These are phyloP conservation scores for Chydorus sphaericus DNA, from an alignment of 2,888 invertebrate species.

Conservation along the genomic window DNA sequence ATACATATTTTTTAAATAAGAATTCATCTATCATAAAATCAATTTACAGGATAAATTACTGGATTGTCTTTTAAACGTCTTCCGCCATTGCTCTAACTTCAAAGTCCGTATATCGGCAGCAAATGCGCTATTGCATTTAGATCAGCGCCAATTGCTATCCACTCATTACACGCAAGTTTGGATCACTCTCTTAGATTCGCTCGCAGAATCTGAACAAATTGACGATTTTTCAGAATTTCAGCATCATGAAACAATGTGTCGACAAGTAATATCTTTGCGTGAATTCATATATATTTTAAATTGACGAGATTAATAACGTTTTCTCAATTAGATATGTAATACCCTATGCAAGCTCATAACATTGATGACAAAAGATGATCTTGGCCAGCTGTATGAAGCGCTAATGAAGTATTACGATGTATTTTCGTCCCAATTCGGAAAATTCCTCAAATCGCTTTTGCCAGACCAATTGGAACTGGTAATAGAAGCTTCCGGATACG, in stretches of 20 bases:
- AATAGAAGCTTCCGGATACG: neutral
- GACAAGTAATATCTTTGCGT: too few species aligned
- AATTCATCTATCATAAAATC: too few species aligned
- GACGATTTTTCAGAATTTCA: constrained; percentile 4
- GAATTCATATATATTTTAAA: too few species aligned
- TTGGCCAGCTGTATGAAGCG: constrained; percentile 1
- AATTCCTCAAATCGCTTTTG: neutral
- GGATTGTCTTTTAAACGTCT: constrained; percentile 44
- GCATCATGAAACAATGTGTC: constrained; percentile 7
- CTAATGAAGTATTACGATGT: neutral
- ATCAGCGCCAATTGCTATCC: neutral
- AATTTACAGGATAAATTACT: constrained; percentile 46
- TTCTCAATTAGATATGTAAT: neutral
- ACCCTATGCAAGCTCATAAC: constrained; percentile 1
- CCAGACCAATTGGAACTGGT: neutral
- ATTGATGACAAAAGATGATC: neutral
- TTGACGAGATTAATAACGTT: too few species aligned
- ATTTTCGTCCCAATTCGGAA: neutral
- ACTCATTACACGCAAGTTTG: neutral
- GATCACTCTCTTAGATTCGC: neutral
- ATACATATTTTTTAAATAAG: too few species aligned
- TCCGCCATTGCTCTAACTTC: constrained; percentile 61
- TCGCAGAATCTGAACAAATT: constrained; percentile 1
- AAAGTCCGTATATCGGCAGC: constrained; percentile 83
- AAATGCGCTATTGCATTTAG: constrained; percentile 39